Percentiles rank a stretch among this genome's conserved stretches.
Conservation (phyloP, 2,888 invertebrate species). For the Netelia fuscicornis region DNA sequence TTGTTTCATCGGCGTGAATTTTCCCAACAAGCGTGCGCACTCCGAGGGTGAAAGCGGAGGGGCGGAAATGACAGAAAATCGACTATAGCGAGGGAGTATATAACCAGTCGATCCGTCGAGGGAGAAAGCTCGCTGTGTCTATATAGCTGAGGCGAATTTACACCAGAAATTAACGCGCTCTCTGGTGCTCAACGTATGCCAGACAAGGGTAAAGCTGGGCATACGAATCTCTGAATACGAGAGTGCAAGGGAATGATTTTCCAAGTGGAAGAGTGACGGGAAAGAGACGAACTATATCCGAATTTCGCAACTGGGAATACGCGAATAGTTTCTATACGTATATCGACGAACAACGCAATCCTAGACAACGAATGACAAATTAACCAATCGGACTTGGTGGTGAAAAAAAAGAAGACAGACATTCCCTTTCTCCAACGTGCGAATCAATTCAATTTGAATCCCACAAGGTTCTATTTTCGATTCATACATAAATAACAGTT, state of each 20-base stretch:
- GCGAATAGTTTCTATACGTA: too few relatives aligned
- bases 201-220: slow-evolving; percentile 30
- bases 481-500: too few relatives aligned
- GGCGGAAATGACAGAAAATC: slow-evolving; percentile 14
- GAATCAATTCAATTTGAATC: too few relatives aligned
- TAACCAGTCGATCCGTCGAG: slow-evolving; percentile 31
- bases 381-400: too few relatives aligned
- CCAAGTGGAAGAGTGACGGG: not conserved
- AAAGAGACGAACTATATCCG: not conserved
- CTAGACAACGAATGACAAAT: too few relatives aligned
- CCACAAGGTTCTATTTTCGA: too few relatives aligned
- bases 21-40: slow-evolving; percentile 61
- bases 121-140: not conserved
- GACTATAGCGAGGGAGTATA: slow-evolving; percentile 32
- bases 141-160: slow-evolving; percentile 76
- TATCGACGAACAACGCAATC: too few relatives aligned
- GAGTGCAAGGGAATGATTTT: slow-evolving; percentile 3
- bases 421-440: too few relatives aligned
- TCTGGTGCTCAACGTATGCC: slow-evolving; percentile 38
- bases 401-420: too few relatives aligned
- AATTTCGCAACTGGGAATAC: slow-evolving; percentile 6
- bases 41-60: slow-evolving; percentile 12
- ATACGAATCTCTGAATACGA: too few relatives aligned
- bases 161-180: slow-evolving; percentile 74
- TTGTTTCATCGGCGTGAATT: slow-evolving; percentile 76